Evolutionary conservation across 2,888 invertebrate species (phyloP), one percentile per base, ranked within the genome.

Genomic region (Caenorhabditis afra): DNA sequence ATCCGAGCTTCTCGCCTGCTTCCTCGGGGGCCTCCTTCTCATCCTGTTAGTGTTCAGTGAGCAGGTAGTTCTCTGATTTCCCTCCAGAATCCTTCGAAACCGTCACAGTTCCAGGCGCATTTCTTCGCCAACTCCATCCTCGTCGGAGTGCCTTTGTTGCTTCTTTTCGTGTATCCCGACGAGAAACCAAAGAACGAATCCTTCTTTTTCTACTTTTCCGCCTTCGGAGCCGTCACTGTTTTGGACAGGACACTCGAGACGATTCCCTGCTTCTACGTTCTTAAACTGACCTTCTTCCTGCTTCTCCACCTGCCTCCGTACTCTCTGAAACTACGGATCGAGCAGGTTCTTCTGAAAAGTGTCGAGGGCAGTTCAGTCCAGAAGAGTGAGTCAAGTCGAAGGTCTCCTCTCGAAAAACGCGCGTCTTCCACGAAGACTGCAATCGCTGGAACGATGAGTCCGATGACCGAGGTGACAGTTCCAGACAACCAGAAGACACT

Each of bases 81-180:
- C n/a, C n/a, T n/a, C 4, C 3, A 29, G 29, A 29, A 29, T 29
- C 7, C 29, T 29, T 29, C 29, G 4, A 7, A 7, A 29, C 29
- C 29, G 29, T 5, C 29, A 5, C 7, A 3, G 8, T 39, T 68
- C 23, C 52, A 76, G 73, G 74, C 52, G 14, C 71, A 64, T 45
- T 62, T 83, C 29, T 41, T 83, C 5, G 77, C 71, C 52, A 83
- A 83, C 29, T 44, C 29, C 3, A 29, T 81, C 16, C 75, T 83
- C 8, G 59, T 71, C 52, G 70, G 49, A 16, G 50, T 79, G n/a
- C 81, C 82, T 18, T 45, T 68, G n/a, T 22, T 81, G 23, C 71
- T 79, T 10, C 61, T 79, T 18, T 81, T 78, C 58, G 65, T 70
- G 22, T 81, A 58, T 61, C 65, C 74, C 1, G 79, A 79, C n/a